Evolutionary conservation across 2,797 vertebrate species (phyloP), one percentile per base, ranked within the genome.

Genomic region (Aphelocoma californica): DNA sequence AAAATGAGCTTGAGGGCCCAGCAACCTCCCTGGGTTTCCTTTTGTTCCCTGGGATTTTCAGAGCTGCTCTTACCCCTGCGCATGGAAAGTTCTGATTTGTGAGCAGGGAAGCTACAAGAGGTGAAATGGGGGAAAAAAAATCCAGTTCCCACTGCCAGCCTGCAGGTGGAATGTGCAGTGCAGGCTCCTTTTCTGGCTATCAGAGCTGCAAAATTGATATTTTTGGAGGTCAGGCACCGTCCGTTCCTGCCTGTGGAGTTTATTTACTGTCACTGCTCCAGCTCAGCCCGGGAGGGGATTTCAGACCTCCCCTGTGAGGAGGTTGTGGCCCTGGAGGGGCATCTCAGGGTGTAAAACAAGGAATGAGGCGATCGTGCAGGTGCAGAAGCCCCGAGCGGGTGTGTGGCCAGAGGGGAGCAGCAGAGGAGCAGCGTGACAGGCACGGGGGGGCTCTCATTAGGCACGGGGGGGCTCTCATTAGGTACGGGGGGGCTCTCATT

Each of bases 301-400:
- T 47, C 12, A 26, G 36, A 32, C 9, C 18, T 11, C 12, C 34
- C 20, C 69, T 26, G 23, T 3, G 29, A 20, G 69, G 38, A n/a
- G 5, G 38, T 2, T 20, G 38, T 20, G 50, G 50, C 9, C 9
- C 51, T 42, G 51, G 36, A 54, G 23, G 69, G 38, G 7, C 31
- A 14, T n/a, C 7, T 9, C 18, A 12, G 50, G 23, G 31, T 42
- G 18, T n/a, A 28, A 12, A 71, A 21, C 29, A 13, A 7, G 10
- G 24, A 9, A 11, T 7, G 38, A n/a, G 51, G 18, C 3, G 0
- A 9, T 16, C 3, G 13, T 42, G 17, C 51, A n/a, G 29, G 66
- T 14, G 36, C 36, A 53, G 48, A 32, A 6, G 4, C 28, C 48
- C 36, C 6, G 40, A 6, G 34, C 36, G 14, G 50, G 31, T 2